Base-by-base conservation (phyloP, 2,888 invertebrate species). In the Coleophora deauratella region DNA sequence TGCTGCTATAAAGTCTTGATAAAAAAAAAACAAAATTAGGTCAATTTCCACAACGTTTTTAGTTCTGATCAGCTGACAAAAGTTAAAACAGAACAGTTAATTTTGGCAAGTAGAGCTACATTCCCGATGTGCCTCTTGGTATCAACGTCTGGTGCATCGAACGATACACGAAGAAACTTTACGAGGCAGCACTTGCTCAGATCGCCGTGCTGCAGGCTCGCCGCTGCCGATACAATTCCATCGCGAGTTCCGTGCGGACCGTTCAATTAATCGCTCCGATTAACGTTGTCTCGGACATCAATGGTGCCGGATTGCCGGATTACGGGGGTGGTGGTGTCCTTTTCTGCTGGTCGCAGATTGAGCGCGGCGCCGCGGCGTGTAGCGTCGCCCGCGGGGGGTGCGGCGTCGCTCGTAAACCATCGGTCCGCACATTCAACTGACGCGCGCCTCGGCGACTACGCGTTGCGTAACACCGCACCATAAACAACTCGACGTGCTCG, bases 101-200 rank as follows among this genome's bases (percentile, higher is more conserved):
- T 6, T 4, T 4, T 4, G 3, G 6, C n/a, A 56, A 57, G 82
- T 81, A 72, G 84, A 85, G 85, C 76, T 52, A 62, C 74, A 47
- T 70, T 62, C 67, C 40, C 33, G 55, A 42, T 71, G 53, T 46
- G 52, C 66, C 54, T 55, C 61, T 66, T 62, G 74, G 74, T 80
- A 79, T 77, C 80, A 79, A 72, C 73, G 82, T 80, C 78, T 80
- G 82, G 82, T 82, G 84, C 82, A 84, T 84, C 82, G 84, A 80
- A 84, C 84, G 82, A 85, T 84, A 84, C 82, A 82, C 77, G 74
- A 82, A 84, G 81, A 84, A 84, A 84, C 82, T 85, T 82, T 84
- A 84, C 81, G 84, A 80, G 70, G 74, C 73, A 79, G 79, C 80
- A 81, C 82, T 81, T 72, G 82, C 72, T 72, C 73, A 70, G 69